Percentiles rank a stretch among this genome's conserved stretches.
Conservation (phyloP, 2,888 invertebrate genomes). For the Cheilosia impressa region DNA sequence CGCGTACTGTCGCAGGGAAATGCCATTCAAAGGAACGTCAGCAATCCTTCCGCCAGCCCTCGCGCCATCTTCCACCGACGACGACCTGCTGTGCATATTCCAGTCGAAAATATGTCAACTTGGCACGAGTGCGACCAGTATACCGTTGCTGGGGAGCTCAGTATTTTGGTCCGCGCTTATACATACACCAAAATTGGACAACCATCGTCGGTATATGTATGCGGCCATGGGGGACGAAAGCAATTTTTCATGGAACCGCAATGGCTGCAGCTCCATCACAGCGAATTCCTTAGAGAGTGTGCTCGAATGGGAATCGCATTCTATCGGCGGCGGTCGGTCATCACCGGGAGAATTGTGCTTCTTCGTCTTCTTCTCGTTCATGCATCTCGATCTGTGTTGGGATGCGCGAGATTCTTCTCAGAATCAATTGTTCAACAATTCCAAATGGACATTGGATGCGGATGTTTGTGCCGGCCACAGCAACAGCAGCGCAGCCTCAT, state of each 20-base stretch:
- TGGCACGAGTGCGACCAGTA: conserved; percentile 66
- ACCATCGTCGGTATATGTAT: not conserved
- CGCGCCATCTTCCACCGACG: conserved; percentile 42
- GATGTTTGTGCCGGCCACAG: conserved; percentile 30
- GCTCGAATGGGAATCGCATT: not conserved
- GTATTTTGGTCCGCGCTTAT: conserved; percentile 9
- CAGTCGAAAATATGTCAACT: conserved; percentile 65
- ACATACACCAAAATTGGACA: conserved; percentile 60
- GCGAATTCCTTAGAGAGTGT: conserved; percentile 59
- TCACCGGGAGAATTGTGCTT: conserved; percentile 53
- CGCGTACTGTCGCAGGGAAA: conserved; percentile 70
- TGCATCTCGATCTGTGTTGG: conserved; percentile 56
- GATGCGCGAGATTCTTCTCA: conserved; percentile 61
- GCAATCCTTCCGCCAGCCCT: conserved; percentile 51
- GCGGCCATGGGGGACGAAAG: conserved; percentile 41
- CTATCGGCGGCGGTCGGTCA: conserved; percentile 6
- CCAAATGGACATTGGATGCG: conserved; percentile 59
- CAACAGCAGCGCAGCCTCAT: conserved; percentile 40
- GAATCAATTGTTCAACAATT: conserved; percentile 73
- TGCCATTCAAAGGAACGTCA: conserved; percentile 72
- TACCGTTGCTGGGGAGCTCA: conserved; percentile 30
- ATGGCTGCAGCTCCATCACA: conserved; percentile 41
- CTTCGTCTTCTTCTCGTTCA: conserved; percentile 11
- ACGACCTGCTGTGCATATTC: conserved; percentile 49
- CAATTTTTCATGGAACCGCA: conserved; percentile 59